Conservation (phyloP, 2,797 vertebrate genomes). For the Podarcis siculus region DNA sequence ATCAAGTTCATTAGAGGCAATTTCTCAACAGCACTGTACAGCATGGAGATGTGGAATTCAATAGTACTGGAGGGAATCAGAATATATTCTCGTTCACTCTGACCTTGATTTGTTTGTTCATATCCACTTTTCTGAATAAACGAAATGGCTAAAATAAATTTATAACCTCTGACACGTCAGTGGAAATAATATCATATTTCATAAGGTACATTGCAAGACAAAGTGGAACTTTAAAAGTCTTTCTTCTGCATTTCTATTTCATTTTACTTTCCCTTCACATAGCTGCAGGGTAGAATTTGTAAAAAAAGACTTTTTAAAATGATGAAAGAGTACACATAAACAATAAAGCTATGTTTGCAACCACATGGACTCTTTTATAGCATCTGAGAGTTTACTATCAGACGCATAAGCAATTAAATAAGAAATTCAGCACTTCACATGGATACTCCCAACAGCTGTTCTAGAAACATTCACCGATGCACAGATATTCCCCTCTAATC, state of each 20-base stretch:
- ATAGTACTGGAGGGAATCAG: neutral
- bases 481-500: slow-evolving; percentile 54
- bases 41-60: neutral
- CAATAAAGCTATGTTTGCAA: neutral
- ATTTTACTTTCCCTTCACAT: slow-evolving; percentile 21
- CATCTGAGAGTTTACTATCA: neutral
- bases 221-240: slow-evolving; percentile 9
- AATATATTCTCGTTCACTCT: neutral
- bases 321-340: slow-evolving; percentile 19
- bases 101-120: neutral
- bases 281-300: neutral
- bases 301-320: neutral
- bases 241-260: slow-evolving; percentile 42
- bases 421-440: slow-evolving; percentile 56
- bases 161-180: neutral
- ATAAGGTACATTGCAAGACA: neutral
- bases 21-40: neutral
- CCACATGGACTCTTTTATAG: neutral
- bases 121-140: neutral
- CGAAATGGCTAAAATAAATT: neutral
- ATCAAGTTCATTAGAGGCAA: neutral
- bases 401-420: slow-evolving; percentile 50
- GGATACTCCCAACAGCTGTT: slow-evolving; percentile 56
- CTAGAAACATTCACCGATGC: slow-evolving; percentile 55
- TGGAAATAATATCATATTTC: slow-evolving; percentile 5